Percentiles rank a stretch among this genome's conserved stretches.
Conservation (phyloP, 2,888 invertebrate species). For the Andrena bucephala region DNA sequence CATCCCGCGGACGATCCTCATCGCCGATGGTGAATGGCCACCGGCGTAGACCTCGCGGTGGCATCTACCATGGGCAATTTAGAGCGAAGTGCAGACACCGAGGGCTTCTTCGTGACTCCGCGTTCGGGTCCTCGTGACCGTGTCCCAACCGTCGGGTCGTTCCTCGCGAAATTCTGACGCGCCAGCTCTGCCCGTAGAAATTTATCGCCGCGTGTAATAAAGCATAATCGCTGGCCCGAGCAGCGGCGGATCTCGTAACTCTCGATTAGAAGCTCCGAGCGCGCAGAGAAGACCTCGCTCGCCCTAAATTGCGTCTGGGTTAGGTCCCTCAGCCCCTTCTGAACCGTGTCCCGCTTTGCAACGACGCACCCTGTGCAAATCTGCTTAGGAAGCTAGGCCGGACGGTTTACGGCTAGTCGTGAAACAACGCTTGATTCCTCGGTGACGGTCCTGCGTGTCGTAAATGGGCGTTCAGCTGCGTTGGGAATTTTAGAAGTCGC, state of each 20-base stretch:
- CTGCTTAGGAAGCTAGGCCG: too few relatives aligned
- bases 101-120: slow-evolving; percentile 1
- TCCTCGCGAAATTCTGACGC: background rate
- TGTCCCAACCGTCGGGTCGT: background rate
- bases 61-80: slow-evolving; percentile 9
- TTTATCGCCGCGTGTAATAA: slow-evolving; percentile 31
- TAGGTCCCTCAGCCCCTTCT: background rate
- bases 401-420: background rate
- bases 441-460: too few relatives aligned
- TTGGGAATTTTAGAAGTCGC: too few relatives aligned
- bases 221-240: slow-evolving; percentile 22
- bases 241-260: background rate
- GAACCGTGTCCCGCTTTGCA: background rate
- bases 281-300: too few relatives aligned
- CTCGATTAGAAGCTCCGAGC: too few relatives aligned
- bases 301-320: too few relatives aligned
- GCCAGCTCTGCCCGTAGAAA: background rate
- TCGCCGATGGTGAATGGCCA: slow-evolving; percentile 4
- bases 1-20: slow-evolving; percentile 12
- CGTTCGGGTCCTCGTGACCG: background rate
- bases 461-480: too few relatives aligned
- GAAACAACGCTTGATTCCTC: background rate
- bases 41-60: slow-evolving; percentile 9
- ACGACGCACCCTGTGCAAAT: background rate
- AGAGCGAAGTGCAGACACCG: background rate